Percentiles rank a stretch among this genome's conserved stretches.
phyloP scores from a whole-genome alignment of 1,140 invertebrate species.

The Saccostrea cuccullata region DNA sequence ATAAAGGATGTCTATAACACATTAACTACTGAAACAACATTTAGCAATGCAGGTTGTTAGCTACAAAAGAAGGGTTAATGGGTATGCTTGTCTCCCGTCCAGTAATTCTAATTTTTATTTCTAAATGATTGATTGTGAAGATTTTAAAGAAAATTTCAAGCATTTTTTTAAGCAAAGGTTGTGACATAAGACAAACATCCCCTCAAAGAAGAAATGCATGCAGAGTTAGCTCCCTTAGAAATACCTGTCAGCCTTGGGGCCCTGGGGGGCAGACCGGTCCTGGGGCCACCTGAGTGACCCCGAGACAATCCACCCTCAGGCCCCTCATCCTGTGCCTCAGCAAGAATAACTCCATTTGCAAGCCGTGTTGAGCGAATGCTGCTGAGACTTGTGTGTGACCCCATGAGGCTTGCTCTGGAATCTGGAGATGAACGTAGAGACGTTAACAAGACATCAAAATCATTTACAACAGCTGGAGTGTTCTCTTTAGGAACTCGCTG shows the following conservation, averaged over 20 bases:
- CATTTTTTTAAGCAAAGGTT: not conserved
- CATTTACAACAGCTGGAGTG: not conserved
- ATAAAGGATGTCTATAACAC: not conserved
- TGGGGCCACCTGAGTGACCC: slow-evolving; percentile 1
- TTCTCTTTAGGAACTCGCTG: slow-evolving; percentile 12
- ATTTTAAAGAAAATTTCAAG: not conserved
- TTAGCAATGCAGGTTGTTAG: not conserved
- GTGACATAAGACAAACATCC: not conserved
- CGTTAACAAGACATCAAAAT: slow-evolving; percentile 48
- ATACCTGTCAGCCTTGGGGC: slow-evolving; percentile 8
- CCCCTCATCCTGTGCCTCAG: slow-evolving; percentile 16
- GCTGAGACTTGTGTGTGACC: slow-evolving; percentile 4
- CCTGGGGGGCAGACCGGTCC: slow-evolving; percentile 6
- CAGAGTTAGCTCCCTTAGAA: slow-evolving; percentile 11
- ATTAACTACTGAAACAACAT: not conserved
- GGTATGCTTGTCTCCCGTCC: not conserved
- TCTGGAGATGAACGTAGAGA: slow-evolving; percentile 57
- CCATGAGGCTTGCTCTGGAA: slow-evolving; percentile 25
- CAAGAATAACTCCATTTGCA: slow-evolving; percentile 35
- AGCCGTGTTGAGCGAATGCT: slow-evolving; percentile 13
- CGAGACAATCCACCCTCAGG: slow-evolving; percentile 19
- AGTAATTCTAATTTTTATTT: no score
- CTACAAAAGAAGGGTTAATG: not conserved
- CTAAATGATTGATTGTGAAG: no score
- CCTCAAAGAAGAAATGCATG: not conserved